Conservation (phyloP, 2,113 vertebrate genomes). For the Hyperopisus bebe region DNA sequence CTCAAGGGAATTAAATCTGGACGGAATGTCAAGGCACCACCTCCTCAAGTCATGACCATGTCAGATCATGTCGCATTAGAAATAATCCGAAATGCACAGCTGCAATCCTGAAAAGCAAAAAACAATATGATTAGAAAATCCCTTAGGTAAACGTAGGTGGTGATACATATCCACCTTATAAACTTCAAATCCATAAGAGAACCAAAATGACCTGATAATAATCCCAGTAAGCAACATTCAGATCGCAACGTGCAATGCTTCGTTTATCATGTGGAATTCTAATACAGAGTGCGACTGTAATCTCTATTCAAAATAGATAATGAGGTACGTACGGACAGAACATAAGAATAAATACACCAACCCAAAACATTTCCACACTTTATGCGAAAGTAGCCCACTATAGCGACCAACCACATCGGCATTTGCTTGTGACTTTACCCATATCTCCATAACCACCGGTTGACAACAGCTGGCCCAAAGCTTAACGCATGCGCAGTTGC, state of each 20-base stretch:
- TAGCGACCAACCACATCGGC: not conserved
- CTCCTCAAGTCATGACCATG: not conserved
- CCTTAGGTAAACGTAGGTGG: not conserved
- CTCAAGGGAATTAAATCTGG: not conserved
- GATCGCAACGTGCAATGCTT: not conserved
- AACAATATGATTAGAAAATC: not conserved
- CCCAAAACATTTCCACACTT: not conserved
- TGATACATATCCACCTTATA: not conserved
- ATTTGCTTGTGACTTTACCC: slow-evolving; percentile 17
- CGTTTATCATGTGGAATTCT: not conserved
- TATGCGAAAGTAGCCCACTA: not conserved
- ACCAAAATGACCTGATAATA: not conserved
- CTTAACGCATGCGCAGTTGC: slow-evolving; percentile 37
- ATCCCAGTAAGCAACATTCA: not conserved
- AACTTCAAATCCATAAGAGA: not conserved
- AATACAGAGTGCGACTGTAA: not conserved
- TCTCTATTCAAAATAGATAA: not conserved
- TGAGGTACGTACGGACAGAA: not conserved
- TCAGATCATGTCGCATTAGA: not conserved
- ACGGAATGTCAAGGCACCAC: not conserved
- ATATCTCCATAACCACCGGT: slow-evolving; percentile 67
- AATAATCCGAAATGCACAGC: not conserved
- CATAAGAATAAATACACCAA: not conserved
- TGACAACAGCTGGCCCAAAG: slow-evolving; percentile 52
- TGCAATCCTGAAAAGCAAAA: not conserved